Evolutionary conservation across 2,888 invertebrate species (phyloP), one percentile per base, ranked within the genome.

Genomic region (Ornithoptera priamus): DNA sequence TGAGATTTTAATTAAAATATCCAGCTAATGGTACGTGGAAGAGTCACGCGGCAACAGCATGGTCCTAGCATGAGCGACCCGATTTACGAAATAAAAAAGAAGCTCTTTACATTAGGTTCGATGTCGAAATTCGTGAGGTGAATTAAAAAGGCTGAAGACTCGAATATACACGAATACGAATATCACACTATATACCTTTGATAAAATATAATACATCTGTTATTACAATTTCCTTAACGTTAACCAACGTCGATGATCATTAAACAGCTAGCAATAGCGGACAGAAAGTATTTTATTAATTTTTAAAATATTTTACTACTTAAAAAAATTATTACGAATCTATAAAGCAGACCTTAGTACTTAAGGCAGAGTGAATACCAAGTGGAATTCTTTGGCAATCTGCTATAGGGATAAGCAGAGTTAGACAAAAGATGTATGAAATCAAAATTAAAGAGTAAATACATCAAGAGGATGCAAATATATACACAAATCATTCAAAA

Each of bases 81-180:
- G 53, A n/a, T 53, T 53, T 53, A 12, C 46, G 46, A 46, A 46
- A 15, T 46, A 18, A 53, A 53, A 53, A 53, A 53, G 53, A 53
- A 53, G 53, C 53, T 53, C 53, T 53, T 53, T n/a, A n/a, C 18
- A 53, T 53, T 53, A 53, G n/a, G 53, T 53, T n/a, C 53, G 53
- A 53, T 53, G 53, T 53, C 5, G n/a, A 53, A n/a, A 53, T 53
- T n/a, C 53, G 53, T 53, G 53, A 53, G 53, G 53, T 53, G 53
- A 53, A 53, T 53, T n/a, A 53, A 18, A 53, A n/a, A 53, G 18
- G 10, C 18, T 53, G 1, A 53, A n/a, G 53, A 46, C 15, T 12
- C 15, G 46, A 46, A 46, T 15, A 46, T n/a, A n/a, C 1, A n/a
- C 5, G n/a, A n/a, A n/a, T n/a, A n/a, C n/a, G n/a, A n/a, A n/a